phyloP scores from a whole-genome alignment of 1,140 invertebrate genomes.

The Formica selysi region DNA sequence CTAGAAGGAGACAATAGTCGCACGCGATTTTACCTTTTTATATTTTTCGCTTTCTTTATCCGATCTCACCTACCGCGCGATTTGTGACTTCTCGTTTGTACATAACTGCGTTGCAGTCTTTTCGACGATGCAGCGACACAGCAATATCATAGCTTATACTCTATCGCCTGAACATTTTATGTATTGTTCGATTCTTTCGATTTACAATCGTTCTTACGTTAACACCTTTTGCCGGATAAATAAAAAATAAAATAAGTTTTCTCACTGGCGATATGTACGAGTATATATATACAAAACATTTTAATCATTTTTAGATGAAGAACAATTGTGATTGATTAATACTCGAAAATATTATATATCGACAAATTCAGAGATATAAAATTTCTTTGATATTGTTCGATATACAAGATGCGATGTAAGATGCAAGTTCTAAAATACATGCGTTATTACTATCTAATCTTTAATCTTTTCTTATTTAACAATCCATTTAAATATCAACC shows the following conservation, averaged over 20 bases:
- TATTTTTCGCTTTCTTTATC: constrained; percentile 12
- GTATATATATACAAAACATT: neutral
- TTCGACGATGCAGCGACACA: neutral
- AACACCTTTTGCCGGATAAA: neutral
- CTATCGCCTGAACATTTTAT: constrained; percentile 19
- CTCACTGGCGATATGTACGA: neutral
- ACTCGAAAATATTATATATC: neutral
- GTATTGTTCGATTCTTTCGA: constrained; percentile 19
- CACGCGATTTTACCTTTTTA: constrained; percentile 26
- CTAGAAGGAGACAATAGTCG: constrained; percentile 24
- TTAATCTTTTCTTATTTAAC: neutral
- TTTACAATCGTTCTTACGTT: constrained; percentile 25
- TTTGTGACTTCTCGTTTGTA: constrained; percentile 50
- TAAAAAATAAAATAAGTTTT: constrained; percentile 19
- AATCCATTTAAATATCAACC: neutral
- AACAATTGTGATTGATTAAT: neutral
- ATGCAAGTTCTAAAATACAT: neutral
- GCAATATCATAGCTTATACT: neutral
- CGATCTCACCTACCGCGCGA: constrained; percentile 22
- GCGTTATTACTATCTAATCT: neutral
- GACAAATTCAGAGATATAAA: neutral
- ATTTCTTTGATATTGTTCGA: neutral
- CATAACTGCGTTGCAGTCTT: neutral
- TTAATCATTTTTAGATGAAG: neutral
- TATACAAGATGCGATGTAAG: too few relatives aligned